Evolutionary conservation across 1,140 invertebrate genomes (phyloP).

Genomic region (Ylistrum balloti): DNA sequence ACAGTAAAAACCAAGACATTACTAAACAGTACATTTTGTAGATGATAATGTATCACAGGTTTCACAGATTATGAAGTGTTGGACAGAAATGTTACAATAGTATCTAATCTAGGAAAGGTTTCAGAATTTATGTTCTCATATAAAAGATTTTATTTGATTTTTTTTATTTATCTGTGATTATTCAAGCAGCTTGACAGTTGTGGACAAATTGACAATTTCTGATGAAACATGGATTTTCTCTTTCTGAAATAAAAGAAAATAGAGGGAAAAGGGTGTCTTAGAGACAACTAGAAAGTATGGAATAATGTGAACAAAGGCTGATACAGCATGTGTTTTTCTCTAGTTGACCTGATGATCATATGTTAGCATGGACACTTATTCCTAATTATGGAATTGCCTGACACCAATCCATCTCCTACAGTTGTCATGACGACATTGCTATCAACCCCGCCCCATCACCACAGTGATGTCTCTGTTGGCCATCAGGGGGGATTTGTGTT

Average conservation of each 20-base stretch:
- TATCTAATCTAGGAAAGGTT: background rate
- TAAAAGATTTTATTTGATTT: background rate
- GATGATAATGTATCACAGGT: too few species aligned
- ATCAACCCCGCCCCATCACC: slow-evolving; percentile 30
- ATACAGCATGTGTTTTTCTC: background rate
- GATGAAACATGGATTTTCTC: background rate
- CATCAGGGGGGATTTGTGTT: slow-evolving; percentile 7
- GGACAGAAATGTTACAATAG: too few species aligned
- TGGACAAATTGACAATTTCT: background rate
- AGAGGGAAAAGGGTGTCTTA: background rate
- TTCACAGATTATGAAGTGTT: too few species aligned
- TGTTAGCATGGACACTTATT: background rate
- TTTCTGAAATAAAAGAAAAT: background rate
- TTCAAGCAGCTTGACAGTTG: too few species aligned
- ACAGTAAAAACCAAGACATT: background rate
- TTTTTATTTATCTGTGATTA: too few species aligned
- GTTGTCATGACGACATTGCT: background rate
- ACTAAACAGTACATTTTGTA: too few species aligned
- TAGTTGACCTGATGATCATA: slow-evolving; percentile 1
- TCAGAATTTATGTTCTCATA: background rate
- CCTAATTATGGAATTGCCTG: slow-evolving; percentile 1
- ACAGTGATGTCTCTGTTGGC: background rate
- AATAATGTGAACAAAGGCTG: background rate
- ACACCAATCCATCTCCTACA: background rate
- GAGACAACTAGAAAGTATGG: too few species aligned